Base-by-base conservation (phyloP, 2,113 vertebrate genomes). In the Chaetorhynchus papuensis region DNA sequence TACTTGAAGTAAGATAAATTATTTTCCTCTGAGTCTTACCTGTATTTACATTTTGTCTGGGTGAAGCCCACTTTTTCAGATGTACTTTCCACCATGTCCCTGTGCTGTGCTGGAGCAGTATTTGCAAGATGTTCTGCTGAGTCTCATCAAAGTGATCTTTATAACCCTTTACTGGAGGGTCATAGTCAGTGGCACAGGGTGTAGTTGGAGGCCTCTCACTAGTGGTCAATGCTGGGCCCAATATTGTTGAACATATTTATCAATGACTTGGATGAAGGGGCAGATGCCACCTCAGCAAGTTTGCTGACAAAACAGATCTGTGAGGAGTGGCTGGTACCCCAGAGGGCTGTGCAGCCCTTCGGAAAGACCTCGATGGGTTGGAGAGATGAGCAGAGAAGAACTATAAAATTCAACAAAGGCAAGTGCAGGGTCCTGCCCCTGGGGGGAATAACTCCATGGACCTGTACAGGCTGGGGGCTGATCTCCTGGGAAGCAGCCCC, bases 341-440 rank as follows among this genome's bases (percentile, higher is more conserved):
- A 53, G 45, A 41, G 45, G 26, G 30, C 61, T 68, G 20, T 69
- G 39, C 24, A 41, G 13, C 14, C 21, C 41, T 61, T 54, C 7
- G 6, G 30, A 76, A 47, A n/a, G 17, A 47, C 41, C 11, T 27
- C 0, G 0, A 2, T 53, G 35, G 17, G 9, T 21, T 61, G 30
- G 47, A 68, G 30, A 57, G 42, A 57, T 39, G 52, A 9, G 35
- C 57, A 50, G 39, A 74, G 39, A 59, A 35, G 22, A 75, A 21
- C 11, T 18, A 9, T 52, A 24, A 60, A 66, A 68, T 45, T 75
- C 61, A 60, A 1, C 13, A 53, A 60, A 59, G 20, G n/a, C 23
- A 4, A 41, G 3, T 12, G 24, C 28, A 53, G 20, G 13, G 24
- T 60, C 24, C 24, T 75, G 20, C 2, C 11, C 15, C 7, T 66